Percentiles rank a stretch among this genome's conserved stretches.
phyloP scores from a whole-genome alignment of 2,888 invertebrate genomes.

The Acheta domesticus region DNA sequence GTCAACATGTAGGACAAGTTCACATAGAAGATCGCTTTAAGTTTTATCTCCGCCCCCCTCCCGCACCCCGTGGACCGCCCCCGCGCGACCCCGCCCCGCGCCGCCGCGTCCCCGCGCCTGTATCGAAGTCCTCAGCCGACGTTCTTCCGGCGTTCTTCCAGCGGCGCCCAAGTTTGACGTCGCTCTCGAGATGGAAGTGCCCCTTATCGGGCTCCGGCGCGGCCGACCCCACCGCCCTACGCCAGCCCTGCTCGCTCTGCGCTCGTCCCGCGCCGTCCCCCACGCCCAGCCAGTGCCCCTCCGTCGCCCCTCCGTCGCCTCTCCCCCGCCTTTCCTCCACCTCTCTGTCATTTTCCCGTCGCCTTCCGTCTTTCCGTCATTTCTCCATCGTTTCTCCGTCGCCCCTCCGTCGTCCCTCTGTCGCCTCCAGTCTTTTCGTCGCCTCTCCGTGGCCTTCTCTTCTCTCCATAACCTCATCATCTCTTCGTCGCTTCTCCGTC shows the following conservation, averaged over 20 bases:
- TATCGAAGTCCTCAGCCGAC: not conserved
- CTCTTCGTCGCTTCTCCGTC: no score
- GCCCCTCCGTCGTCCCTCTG: no score
- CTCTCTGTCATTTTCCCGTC: no score
- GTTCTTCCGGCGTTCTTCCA: not conserved
- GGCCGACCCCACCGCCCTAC: not conserved
- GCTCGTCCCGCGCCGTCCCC: not conserved
- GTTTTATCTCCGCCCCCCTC: not conserved
- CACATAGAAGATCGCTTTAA: constrained; percentile 18
- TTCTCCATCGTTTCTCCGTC: no score
- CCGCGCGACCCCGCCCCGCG: not conserved
- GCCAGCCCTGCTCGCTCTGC: not conserved
- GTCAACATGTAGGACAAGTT: constrained; percentile 18
- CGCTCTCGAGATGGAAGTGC: constrained; percentile 18
- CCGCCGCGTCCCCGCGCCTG: not conserved
- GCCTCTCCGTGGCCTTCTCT: no score
- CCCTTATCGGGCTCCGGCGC: not conserved
- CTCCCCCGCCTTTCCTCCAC: accelerated
- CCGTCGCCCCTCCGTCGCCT: not conserved
- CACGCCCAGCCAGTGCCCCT: not conserved
- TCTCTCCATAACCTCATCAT: no score
- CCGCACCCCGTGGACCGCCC: not conserved
- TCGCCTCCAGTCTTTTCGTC: no score
- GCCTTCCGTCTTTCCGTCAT: no score
- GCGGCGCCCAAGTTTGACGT: not conserved